Base-by-base conservation (phyloP, 2,113 vertebrate genomes). In the Struthidea cinerea region DNA sequence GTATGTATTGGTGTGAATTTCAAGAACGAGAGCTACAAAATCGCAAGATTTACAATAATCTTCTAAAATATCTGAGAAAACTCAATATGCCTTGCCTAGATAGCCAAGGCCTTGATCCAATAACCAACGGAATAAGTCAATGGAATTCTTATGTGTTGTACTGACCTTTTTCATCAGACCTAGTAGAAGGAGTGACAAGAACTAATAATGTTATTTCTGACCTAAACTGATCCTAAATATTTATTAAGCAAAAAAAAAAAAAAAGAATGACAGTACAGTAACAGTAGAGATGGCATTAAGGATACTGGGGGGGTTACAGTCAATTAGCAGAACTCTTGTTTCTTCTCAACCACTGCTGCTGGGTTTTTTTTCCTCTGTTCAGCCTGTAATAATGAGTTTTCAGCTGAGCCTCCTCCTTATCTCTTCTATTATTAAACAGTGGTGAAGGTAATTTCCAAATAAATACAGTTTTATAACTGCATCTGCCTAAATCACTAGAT, bases 21-120 rank as follows among this genome's bases (percentile, higher is more conserved):
- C 5, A 27, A 88, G 27, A 83, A 56, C 1, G 2, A 77, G 20
- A 65, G n/a, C 20, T 63, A 77, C 17, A 77, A 68, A 92, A 78
- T 10, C 0, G 0, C 13, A 70, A 21, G 16, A 46, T 23, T 49
- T 61, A 64, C n/a, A 84, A 44, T 9, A 27, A 61, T 39, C 15
- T 68, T 67, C 32, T 77, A 89, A 50, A 35, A 32, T 4, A 39
- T 9, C 26, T n/a, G 35, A 89, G 26, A 46, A 84, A 92, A 81
- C 5, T 70, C 69, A 24, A 7, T 12, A 67, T 8, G 24, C 24
- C n/a, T 52, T 17, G 13, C 13, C 16, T 27, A 60, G 37, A 11
- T 18, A 47, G 55, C 33, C n/a, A 75, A 76, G 37, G 32, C 15
- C 32, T 79, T 60, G 49, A 65, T 17, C 7, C 37, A 77, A 46